These are phyloP conservation scores for Ctena decussata DNA, from an alignment of 2,888 invertebrate species.

Conservation along the genomic window DNA sequence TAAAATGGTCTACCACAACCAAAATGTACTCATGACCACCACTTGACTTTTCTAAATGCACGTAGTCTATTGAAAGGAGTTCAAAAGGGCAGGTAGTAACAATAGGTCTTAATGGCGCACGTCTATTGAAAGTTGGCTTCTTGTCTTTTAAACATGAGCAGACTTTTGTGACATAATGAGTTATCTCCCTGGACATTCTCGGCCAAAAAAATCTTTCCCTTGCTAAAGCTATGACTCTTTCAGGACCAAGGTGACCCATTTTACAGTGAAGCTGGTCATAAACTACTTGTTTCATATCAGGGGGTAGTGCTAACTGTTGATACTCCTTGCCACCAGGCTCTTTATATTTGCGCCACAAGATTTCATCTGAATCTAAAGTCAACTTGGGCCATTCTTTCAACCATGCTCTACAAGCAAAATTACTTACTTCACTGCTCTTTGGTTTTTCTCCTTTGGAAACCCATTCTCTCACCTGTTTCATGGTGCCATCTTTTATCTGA, in stretches of 20 bases:
- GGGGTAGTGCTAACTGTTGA: slow-evolving; percentile 18
- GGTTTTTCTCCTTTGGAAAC: neutral
- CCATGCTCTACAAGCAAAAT: neutral
- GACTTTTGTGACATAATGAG: slow-evolving; percentile 11
- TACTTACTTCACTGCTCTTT: neutral
- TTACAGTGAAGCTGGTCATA: slow-evolving; percentile 15
- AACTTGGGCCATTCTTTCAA: slow-evolving; percentile 12
- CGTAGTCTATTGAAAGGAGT: slow-evolving; percentile 56
- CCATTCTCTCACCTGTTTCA: slow-evolving; percentile 13
- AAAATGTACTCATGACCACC: slow-evolving; percentile 64
- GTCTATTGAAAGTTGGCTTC: slow-evolving; percentile 13
- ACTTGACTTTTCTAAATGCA: slow-evolving; percentile 52
- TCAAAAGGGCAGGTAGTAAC: slow-evolving; percentile 52
- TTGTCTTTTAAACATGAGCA: slow-evolving; percentile 34
- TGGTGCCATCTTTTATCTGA: neutral
- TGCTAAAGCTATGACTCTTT: slow-evolving; percentile 22
- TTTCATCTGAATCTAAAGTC: slow-evolving; percentile 18
- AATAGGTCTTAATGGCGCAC: slow-evolving; percentile 39
- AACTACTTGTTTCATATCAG: neutral
- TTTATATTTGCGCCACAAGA: slow-evolving; percentile 19
- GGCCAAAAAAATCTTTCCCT: slow-evolving; percentile 38
- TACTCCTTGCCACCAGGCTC: neutral
- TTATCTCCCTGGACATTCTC: slow-evolving; percentile 20
- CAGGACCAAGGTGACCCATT: slow-evolving; percentile 29
- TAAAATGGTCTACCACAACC: slow-evolving; percentile 62